Evolutionary conservation across 1,140 invertebrate genomes (phyloP), one percentile per base, ranked within the genome.

Genomic region (Drosophila ogumai): DNA sequence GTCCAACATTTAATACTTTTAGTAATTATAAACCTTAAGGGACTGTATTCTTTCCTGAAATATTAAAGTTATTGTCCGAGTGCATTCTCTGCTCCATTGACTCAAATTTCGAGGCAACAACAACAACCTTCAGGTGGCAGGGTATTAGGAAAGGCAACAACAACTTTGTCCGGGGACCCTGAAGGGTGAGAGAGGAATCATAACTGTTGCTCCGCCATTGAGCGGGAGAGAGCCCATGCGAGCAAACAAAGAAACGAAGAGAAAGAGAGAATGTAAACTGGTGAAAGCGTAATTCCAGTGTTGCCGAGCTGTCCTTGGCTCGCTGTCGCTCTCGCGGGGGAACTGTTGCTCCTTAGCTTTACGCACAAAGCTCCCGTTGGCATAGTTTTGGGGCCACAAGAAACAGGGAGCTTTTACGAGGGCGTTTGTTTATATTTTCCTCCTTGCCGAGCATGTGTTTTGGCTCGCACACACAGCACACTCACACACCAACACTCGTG

Each of bases 361-460:
- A 75, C 72, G 81, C 79, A 87, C 79, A 71, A 74, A 87, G 85
- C 85, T 90, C 77, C 73, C 58, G 60, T 90, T 55, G 85, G 75
- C 84, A 87, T 80, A 87, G 84, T 88, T 87, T 80, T 61, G 47
- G 50, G 66, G 63, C 44, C 49, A 47, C 25, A 82, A 60, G 61
- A 40, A 67, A 49, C 19, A 3, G 2, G 17, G 28, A 88, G 85
- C 85, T 88, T 88, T 88, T 85, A 81, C 85, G 76, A 81, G 85
- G 74, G 81, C 74, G 85, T 88, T 88, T 88, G 85, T 88, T 88
- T 88, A 88, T 88, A 82, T 90, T 90, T 81, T 90, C 69, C 52
- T 90, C 38, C 58, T 76, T 46, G 25, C 43, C 64, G 43, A 87
- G 80, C 84, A 87, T 87, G 84, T 87, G 84, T 82, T 87, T 64